A percentile compares a stretch with the other conserved stretches of the same genome.
These are phyloP conservation scores for Cricetomys ansorgei DNA, from an alignment of 2,113 vertebrate species.

Conservation along the genomic window DNA sequence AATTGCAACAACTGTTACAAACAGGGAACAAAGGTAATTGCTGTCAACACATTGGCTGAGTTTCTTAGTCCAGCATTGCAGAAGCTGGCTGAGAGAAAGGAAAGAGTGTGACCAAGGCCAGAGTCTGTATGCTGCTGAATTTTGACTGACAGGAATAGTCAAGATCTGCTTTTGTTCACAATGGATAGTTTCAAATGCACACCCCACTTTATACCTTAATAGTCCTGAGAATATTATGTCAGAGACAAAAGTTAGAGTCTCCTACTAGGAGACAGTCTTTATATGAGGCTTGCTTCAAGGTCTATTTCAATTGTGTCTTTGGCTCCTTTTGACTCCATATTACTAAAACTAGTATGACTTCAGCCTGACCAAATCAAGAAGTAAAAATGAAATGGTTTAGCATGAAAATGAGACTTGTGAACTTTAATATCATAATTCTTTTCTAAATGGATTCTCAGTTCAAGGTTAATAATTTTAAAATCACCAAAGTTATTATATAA, in stretches of 20 bases:
- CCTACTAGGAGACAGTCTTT: not conserved
- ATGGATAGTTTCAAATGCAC: not conserved
- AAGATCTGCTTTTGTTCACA: not conserved
- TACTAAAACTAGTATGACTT: not conserved
- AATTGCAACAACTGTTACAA: not conserved
- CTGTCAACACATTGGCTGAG: not conserved
- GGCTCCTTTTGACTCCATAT: not conserved
- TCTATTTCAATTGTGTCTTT: not conserved
- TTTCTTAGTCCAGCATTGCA: not conserved
- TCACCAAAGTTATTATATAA: not conserved
- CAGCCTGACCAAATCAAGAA: not conserved
- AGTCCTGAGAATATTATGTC: no score
- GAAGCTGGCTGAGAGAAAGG: not conserved
- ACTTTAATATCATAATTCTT: slow-evolving; percentile 8
- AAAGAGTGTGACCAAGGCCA: no score
- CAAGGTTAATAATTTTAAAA: slow-evolving; percentile 50
- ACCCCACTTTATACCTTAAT: not conserved
- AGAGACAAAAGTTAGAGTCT: not conserved
- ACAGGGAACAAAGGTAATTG: not conserved
- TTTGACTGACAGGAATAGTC: no score
- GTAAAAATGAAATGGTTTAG: not conserved
- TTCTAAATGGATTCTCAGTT: slow-evolving; percentile 11
- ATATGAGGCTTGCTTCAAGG: not conserved
- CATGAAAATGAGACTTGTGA: not conserved
- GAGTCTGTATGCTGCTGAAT: no score